Evolutionary conservation across 2,797 vertebrate species (phyloP).

Genomic region (Phalloptychus januarius): DNA sequence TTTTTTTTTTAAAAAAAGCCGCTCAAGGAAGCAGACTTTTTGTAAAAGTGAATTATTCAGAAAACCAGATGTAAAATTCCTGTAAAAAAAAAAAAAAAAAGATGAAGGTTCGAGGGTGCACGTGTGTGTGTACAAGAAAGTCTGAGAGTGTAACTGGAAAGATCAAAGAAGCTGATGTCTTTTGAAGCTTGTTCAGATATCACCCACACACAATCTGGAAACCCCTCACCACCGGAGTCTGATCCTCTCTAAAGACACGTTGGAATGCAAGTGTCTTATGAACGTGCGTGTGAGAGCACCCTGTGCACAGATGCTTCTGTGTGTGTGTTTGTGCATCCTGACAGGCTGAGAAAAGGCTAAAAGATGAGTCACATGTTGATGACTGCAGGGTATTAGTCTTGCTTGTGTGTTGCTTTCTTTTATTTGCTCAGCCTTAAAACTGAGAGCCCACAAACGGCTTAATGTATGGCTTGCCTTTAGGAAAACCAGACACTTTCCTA

Average conservation of each 20-base stretch:
- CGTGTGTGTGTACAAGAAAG: neutral
- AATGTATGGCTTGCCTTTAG: neutral
- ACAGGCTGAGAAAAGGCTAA: conserved; percentile 29
- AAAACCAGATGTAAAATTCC: conserved; percentile 1
- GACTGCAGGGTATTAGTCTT: conserved; percentile 26
- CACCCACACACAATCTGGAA: conserved; percentile 51
- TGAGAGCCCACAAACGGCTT: neutral
- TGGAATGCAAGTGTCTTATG: conserved; percentile 45
- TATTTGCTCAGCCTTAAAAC: neutral
- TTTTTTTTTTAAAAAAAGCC: neutral
- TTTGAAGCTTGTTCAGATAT: conserved; percentile 67
- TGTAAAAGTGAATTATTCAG: neutral
- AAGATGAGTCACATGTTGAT: conserved; percentile 61
- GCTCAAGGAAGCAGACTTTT: neutral
- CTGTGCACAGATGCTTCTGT: conserved; percentile 11
- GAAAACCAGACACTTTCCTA: neutral
- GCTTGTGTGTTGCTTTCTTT: neutral
- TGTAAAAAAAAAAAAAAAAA: neutral
- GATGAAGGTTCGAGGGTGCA: neutral
- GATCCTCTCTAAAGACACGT: conserved; percentile 44
- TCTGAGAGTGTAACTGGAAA: conserved; percentile 6
- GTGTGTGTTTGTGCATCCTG: conserved; percentile 8
- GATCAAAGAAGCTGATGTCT: conserved; percentile 61
- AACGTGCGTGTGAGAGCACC: neutral
- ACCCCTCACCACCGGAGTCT: conserved; percentile 45